phyloP scores from a whole-genome alignment of 2,797 vertebrate species.

The Fringilla coelebs region DNA sequence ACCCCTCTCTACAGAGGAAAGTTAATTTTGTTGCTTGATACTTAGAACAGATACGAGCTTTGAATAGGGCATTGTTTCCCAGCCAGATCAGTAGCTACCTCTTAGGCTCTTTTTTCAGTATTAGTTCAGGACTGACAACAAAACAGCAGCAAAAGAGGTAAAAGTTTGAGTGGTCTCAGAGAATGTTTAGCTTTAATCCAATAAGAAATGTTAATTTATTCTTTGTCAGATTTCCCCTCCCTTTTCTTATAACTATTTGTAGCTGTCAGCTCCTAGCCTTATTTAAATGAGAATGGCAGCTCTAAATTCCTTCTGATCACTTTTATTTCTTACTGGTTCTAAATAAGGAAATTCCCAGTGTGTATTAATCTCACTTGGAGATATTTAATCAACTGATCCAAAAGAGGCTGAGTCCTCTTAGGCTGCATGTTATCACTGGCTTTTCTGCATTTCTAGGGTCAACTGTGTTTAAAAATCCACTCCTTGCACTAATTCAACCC shows the following conservation, averaged over 20 bases:
- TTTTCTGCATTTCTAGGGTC: background rate
- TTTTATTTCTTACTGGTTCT: conserved; percentile 46
- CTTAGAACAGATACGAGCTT: conserved; percentile 72
- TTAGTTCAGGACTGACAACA: conserved; percentile 14
- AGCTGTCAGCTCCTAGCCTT: conserved; percentile 12
- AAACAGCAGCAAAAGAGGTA: background rate
- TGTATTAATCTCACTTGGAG: conserved; percentile 41
- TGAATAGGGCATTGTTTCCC: conserved; percentile 75
- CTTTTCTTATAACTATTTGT: background rate
- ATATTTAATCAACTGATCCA: conserved; percentile 54
- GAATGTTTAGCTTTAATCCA: background rate
- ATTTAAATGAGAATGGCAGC: conserved; percentile 52
- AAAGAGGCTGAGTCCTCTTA: conserved; percentile 1
- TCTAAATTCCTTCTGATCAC: conserved; percentile 52
- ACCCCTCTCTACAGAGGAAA: background rate
- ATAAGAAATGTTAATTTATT: background rate
- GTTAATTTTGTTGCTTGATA: conserved; percentile 60
- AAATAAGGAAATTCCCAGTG: conserved; percentile 30
- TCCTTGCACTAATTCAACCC: background rate
- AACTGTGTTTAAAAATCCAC: background rate
- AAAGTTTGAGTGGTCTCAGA: background rate
- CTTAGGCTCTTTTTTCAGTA: background rate
- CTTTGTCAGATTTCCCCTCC: background rate
- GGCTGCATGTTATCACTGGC: background rate
- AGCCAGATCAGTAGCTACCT: conserved; percentile 70